Evolutionary conservation across 1,140 invertebrate species (phyloP), one percentile per base, ranked within the genome.

Genomic region (Trichoplusia ni): DNA sequence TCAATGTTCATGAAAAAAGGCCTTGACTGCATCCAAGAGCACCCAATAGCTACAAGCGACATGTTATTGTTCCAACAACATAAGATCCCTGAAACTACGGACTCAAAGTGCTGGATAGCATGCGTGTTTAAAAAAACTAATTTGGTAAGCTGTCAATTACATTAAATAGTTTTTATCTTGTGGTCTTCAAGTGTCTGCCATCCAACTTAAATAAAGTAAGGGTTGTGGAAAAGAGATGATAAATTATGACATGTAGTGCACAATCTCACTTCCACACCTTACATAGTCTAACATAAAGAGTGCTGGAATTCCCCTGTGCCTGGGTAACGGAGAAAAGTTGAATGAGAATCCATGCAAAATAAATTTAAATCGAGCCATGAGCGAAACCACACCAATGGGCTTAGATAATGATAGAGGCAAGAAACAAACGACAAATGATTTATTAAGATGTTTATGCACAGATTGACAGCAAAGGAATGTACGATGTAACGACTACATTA

Each of bases 401-500:
- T n/a, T n/a, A n/a, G n/a, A n/a, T n/a, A n/a, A n/a, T n/a, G n/a
- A n/a, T n/a, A n/a, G n/a, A n/a, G n/a, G n/a, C n/a, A n/a, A 31
- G n/a, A 1, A 31, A 1, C 27, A 2, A 1, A 5, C 27, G 1
- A 31, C 27, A 1, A 31, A 31, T 2, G 7, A 31, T 9, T 6
- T 5, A 13, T 9, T 0, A 1, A 31, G 27, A 19, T n/a, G 2
- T 35, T 51, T 25, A 74, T 80, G 31, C 60, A n/a, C n/a, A 89
- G 86, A 60, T 85, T 27, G 71, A 85, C 35, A 73, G 75, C 9
- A 85, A 86, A 37, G 86, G 86, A 0, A 83, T 78, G 73, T 89
- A 79, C 38, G 60, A 77, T 13, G 53, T 71, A 3, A 75, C 77
- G 16, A 67, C 62, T 19, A 77, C 82, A 2, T 47, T 68, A 0